A percentile compares a stretch with the other conserved stretches of the same genome.
Conservation (phyloP, 2,113 vertebrate genomes). For the Meles meles region DNA sequence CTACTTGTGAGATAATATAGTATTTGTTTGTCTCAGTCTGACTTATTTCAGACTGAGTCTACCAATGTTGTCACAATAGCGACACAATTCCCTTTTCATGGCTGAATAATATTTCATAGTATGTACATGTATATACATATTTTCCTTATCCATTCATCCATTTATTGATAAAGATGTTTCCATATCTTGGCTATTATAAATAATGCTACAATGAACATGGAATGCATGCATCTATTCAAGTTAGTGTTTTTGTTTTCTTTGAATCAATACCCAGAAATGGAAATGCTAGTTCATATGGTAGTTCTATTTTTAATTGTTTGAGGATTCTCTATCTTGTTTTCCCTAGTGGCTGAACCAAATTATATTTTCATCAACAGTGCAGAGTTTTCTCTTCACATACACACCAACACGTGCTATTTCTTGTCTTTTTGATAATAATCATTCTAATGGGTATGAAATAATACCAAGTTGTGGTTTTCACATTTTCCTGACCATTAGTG, state of each 20-base stretch:
- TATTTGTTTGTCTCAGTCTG: background rate
- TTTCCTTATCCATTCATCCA: background rate
- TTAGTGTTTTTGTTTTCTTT: background rate
- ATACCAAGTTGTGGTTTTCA: background rate
- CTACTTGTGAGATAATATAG: background rate
- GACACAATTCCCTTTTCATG: background rate
- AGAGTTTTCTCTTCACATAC: background rate
- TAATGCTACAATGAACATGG: background rate
- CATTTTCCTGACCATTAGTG: background rate
- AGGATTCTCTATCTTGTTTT: background rate
- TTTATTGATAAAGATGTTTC: background rate
- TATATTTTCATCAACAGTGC: background rate
- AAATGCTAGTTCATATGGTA: background rate
- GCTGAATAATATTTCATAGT: background rate
- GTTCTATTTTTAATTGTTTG: background rate
- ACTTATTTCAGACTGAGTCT: background rate
- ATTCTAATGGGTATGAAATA: background rate
- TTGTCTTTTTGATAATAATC: background rate
- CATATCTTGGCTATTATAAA: background rate
- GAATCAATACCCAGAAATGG: background rate
- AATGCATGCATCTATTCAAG: background rate
- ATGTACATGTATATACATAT: background rate
- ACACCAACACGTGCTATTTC: background rate
- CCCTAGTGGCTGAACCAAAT: background rate
- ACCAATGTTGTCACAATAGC: background rate